Evolutionary conservation across 2,113 vertebrate species (phyloP), one percentile per base, ranked within the genome.

Genomic region (Mirza zaza): DNA sequence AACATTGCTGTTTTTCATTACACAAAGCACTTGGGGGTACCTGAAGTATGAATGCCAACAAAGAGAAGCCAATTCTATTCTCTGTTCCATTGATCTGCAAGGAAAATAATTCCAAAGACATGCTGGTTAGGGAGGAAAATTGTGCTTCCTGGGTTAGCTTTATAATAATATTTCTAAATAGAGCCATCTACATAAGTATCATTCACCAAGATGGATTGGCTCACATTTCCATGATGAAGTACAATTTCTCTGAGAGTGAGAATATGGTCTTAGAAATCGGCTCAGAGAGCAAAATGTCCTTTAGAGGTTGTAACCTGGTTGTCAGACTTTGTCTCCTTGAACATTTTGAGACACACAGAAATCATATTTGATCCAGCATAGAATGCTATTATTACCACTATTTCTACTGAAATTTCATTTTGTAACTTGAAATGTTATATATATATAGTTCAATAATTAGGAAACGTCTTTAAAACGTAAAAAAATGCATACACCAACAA

Each of bases 71-170:
- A 85, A 25, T 73, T 98, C 85, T 89, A 18, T 73, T 95, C 96
- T 97, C 39, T 68, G 86, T 97, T 55, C 34, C 48, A 83, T 93
- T 98, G 97, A 97, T 94, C 94, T 96, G 55, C 55, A 79, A 96
- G 61, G 76, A 68, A 59, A 91, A 79, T 87, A 52, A 97, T 94
- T 97, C 83, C 81, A 96, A 91, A 91, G 92, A 57, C 80, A 97
- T 1, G 55, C 88, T 90, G 95, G 90, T 39, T 95, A 36, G 81
- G 80, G 77, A 96, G 63, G 89, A 42, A 97, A 96, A 98, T 67
- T 97, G 55, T 32, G 32, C 80, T 96, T 97, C 91, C 83, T 34
- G 18, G 52, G 65, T 80, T 94, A 93, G 87, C 63, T 96, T 90
- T 96, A 71, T 73, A 85, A 80, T 10, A 89, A 82, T 45, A 7